These are phyloP conservation scores for Orientallactaga bullata DNA, from an alignment of 2,113 vertebrate species.

Conservation along the genomic window DNA sequence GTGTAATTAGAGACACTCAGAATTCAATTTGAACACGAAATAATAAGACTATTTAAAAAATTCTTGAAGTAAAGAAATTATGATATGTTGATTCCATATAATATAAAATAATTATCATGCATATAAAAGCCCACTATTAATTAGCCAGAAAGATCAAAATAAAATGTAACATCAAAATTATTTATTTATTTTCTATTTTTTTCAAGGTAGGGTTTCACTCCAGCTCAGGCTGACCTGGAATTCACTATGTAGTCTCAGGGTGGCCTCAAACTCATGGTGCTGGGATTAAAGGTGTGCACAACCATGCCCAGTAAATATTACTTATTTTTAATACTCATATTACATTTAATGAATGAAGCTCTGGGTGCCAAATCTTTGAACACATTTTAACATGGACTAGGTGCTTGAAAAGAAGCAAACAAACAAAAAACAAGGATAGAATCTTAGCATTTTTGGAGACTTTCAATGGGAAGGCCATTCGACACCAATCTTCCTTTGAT, in stretches of 20 bases:
- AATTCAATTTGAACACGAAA: not conserved
- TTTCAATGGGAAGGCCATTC: not conserved
- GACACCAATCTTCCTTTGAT: not conserved
- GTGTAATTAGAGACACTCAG: not conserved
- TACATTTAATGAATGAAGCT: not conserved
- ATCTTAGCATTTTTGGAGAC: not conserved
- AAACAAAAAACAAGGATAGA: not conserved
- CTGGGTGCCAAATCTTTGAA: not conserved
- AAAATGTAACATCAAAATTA: conserved; percentile 5
- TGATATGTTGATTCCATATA: not conserved
- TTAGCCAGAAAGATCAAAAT: not conserved
- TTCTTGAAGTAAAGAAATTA: not conserved
- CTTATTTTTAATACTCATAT: not conserved
- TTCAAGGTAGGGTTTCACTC: no score
- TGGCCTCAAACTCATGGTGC: no score
- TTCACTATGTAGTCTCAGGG: no score
- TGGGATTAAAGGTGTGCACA: no score
- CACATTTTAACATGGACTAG: not conserved
- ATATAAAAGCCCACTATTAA: not conserved
- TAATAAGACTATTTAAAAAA: not conserved
- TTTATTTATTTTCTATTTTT: conserved; percentile 8
- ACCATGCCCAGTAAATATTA: no score
- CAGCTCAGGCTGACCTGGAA: no score
- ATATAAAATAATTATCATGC: not conserved
- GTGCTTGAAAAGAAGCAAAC: no score